A percentile compares a stretch with the other conserved stretches of the same genome.
phyloP scores from a whole-genome alignment of 1,140 invertebrate genomes.

The Stegodyphus dumicola region DNA sequence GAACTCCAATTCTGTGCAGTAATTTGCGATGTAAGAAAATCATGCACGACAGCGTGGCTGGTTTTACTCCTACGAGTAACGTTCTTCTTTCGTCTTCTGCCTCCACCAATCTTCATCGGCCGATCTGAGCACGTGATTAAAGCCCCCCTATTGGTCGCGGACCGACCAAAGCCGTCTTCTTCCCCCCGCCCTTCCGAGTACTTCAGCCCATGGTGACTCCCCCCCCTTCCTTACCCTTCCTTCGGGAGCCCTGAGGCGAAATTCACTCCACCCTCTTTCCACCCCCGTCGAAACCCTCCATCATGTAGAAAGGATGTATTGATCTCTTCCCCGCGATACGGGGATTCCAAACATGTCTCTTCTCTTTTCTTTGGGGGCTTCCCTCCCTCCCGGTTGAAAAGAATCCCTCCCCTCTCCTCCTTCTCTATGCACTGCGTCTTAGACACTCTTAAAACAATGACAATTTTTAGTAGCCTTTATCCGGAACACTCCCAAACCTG shows the following conservation, averaged over 20 bases:
- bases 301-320: conserved; percentile 53
- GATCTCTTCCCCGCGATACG: conserved; percentile 11
- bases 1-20: too few relatives aligned
- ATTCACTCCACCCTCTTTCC: conserved; percentile 21
- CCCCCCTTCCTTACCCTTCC: not conserved
- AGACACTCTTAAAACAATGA: conserved; percentile 51
- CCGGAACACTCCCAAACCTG: not conserved
- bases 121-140: conserved; percentile 54
- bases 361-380: conserved; percentile 21
- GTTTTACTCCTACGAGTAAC: too few relatives aligned
- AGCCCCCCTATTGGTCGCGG: conserved; percentile 52
- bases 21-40: too few relatives aligned
- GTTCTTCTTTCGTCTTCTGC: not conserved
- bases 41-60: too few relatives aligned
- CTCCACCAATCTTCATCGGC: conserved; percentile 54
- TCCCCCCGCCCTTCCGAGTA: not conserved
- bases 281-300: not conserved
- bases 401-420: too few relatives aligned
- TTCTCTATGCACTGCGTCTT: not conserved
- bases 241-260: conserved; percentile 14
- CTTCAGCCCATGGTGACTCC: too few relatives aligned
- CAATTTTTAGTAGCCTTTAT: conserved; percentile 16
- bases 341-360: conserved; percentile 50
- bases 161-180: conserved; percentile 38
- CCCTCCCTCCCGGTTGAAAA: not conserved